A percentile compares a stretch with the other conserved stretches of the same genome.
Evolutionary conservation across 1,140 invertebrate genomes (phyloP).

Genomic region (Hyles vespertilio): DNA sequence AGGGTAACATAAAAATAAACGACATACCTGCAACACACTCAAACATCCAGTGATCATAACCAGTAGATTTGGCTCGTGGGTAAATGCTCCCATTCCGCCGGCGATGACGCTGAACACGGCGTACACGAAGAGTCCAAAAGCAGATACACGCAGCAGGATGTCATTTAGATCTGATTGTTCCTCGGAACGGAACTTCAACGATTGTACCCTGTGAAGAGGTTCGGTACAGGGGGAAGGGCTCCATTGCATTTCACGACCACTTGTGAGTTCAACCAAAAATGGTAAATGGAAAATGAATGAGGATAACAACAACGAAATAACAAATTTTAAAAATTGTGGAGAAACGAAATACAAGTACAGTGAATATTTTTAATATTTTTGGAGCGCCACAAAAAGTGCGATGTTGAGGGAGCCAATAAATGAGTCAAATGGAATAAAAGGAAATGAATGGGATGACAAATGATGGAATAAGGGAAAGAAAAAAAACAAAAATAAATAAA

Average conservation of each 20-base stretch:
- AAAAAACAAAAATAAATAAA: conserved; percentile 12
- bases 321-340: conserved; percentile 4
- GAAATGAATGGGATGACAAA: neutral
- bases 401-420: conserved; percentile 3
- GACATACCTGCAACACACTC: conserved; percentile 85
- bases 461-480: conserved; percentile 9
- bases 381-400: neutral
- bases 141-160: conserved; percentile 92
- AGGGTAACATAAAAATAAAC: no score
- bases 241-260: conserved; percentile 73
- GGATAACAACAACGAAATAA: conserved; percentile 17
- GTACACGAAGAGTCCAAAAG: conserved; percentile 94
- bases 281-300: conserved; percentile 37
- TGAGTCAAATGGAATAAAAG: conserved; percentile 7
- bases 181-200: conserved; percentile 91
- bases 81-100: conserved; percentile 88
- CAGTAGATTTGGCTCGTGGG: conserved; percentile 89
- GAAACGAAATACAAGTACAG: conserved; percentile 3
- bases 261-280: conserved; percentile 56
- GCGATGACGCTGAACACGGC: conserved; percentile 95
- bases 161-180: conserved; percentile 93
- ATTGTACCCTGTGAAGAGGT: conserved; percentile 84
- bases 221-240: conserved; percentile 71
- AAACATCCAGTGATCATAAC: conserved; percentile 93
- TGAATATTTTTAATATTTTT: neutral